Evolutionary conservation across 2,888 invertebrate species (phyloP), one percentile per base, ranked within the genome.

Genomic region (Dryobota labecula): DNA sequence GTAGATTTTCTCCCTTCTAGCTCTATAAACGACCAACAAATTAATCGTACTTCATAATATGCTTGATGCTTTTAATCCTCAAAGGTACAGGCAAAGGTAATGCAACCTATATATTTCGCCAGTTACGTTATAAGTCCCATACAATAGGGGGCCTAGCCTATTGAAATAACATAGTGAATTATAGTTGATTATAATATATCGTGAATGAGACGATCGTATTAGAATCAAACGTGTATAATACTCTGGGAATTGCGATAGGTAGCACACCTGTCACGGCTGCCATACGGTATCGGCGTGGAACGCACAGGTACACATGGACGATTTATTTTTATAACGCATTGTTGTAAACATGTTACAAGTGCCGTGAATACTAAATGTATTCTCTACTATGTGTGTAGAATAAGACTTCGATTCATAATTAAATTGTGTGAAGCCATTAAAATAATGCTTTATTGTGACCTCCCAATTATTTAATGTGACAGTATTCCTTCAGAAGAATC

Each of bases 221-320:
- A 70, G 43, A 72, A 61, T 58, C 47, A 78, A 69, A 69, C 33
- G 45, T 64, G 56, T 62, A 33, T 51, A 68, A 61, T 65, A 64
- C 61, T 53, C 45, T 64, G 38, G 53, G 49, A 47, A 63, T 38
- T 36, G 33, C n/a, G 27, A 57, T 65, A 43, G 30, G 43, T 38
- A 54, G 57, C 57, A 41, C 70, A 78, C 49, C 67, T 75, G 70
- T 8, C 62, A 61, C 47, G 18, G n/a, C 47, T n/a, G 24, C 53
- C 33, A 60, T 63, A 64, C 66, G 53, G 58, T 76, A 69, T 63
- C 20, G 47, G 30, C 13, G 43, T 49, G 49, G 20, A 66, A 66
- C 47, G 57, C 53, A 13, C 27, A 54, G n/a, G 63, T 56, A 65
- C 33, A 61, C 47, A 60, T 60, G 38, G 36, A 36, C n/a, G 47